Conservation (phyloP, 2,888 invertebrate genomes). For the Drosophila greeni region DNA sequence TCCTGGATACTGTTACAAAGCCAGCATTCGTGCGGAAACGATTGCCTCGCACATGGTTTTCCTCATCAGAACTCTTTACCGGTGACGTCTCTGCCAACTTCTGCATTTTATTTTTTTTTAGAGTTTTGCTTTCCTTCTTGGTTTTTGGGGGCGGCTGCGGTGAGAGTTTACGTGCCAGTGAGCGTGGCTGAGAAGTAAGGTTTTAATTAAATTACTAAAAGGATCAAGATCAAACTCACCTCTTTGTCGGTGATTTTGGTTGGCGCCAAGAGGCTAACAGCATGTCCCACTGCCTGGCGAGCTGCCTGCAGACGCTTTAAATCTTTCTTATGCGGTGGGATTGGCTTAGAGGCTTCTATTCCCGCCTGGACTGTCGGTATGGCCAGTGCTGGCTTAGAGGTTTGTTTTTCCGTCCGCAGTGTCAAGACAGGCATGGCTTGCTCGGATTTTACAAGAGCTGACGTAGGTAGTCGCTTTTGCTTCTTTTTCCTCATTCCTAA, state of each 20-base stretch:
- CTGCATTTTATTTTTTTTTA: background rate
- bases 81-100: conserved; percentile 36
- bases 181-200: conserved; percentile 33
- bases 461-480: background rate
- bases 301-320: conserved; percentile 58
- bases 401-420: background rate
- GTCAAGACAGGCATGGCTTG: background rate
- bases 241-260: conserved; percentile 4
- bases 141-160: conserved; percentile 39
- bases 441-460: background rate
- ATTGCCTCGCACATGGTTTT: conserved; percentile 37
- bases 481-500: conserved; percentile 20
- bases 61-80: conserved; percentile 55
- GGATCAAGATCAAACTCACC: conserved; percentile 20
- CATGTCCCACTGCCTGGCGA: conserved; percentile 44
- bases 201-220: background rate
- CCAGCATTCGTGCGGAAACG: conserved; percentile 60
- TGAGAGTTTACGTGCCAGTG: conserved; percentile 49
- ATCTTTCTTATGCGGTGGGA: conserved; percentile 39
- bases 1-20: conserved; percentile 44
- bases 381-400: background rate
- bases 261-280: conserved; percentile 43
- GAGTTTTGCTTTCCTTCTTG: conserved; percentile 1
- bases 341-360: background rate
- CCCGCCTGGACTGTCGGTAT: background rate